Conservation (phyloP, 2,888 invertebrate species). For the Deroplatys truncata region DNA sequence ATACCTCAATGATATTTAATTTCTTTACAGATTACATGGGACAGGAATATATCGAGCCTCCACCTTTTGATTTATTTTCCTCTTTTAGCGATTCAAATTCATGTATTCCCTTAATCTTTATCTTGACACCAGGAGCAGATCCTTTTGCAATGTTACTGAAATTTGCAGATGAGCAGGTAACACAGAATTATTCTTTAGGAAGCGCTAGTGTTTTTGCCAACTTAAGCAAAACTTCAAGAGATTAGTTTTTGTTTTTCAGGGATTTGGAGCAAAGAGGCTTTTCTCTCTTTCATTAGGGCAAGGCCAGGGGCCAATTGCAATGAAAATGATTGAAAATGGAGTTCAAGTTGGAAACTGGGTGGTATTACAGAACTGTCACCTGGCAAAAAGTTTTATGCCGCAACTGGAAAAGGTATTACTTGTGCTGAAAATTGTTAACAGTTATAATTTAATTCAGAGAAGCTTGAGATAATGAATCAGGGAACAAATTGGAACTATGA, state of each 20-base stretch:
- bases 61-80: constrained; percentile 80
- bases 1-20: constrained; percentile 41
- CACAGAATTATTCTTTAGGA: background rate
- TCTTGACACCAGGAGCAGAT: constrained; percentile 90
- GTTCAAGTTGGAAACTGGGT: constrained; percentile 86
- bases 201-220: background rate
- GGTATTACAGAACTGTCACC: constrained; percentile 90
- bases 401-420: constrained; percentile 71
- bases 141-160: constrained; percentile 85
- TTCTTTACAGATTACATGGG: constrained; percentile 61
- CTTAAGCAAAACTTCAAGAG: background rate
- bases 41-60: constrained; percentile 77
- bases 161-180: constrained; percentile 82
- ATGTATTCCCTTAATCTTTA: constrained; percentile 84
- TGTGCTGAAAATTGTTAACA: background rate
- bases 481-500: too few species aligned
- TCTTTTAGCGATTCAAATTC: constrained; percentile 83
- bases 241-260: constrained; percentile 43
- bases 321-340: constrained; percentile 80
- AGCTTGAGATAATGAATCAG: too few species aligned
- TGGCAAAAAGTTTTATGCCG: constrained; percentile 94
- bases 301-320: constrained; percentile 89
- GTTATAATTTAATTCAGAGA: too few species aligned
- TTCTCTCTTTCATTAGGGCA: constrained; percentile 86
- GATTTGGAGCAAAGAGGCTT: constrained; percentile 71